Evolutionary conservation across 1,140 invertebrate species (phyloP).

Genomic region (Diorhabda sublineata): DNA sequence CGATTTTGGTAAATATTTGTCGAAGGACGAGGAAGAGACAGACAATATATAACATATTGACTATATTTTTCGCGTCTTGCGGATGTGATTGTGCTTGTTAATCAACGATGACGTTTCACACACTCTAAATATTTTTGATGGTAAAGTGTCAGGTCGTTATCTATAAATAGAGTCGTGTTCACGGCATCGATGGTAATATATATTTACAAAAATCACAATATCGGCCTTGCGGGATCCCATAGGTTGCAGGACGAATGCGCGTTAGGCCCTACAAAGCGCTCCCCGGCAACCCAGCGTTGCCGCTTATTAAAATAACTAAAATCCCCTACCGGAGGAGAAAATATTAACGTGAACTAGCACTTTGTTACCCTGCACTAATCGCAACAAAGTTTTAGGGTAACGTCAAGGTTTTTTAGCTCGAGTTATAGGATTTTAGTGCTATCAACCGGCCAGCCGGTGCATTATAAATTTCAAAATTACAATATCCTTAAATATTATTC

Average conservation of each 20-base stretch:
- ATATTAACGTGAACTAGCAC: slow-evolving; percentile 4
- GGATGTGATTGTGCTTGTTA: slow-evolving; percentile 38
- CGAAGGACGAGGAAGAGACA: background rate
- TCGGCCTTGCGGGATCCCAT: slow-evolving; percentile 11
- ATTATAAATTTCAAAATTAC: slow-evolving; percentile 1
- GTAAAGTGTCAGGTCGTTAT: slow-evolving; percentile 47
- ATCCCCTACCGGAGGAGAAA: background rate
- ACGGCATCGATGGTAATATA: slow-evolving; percentile 26
- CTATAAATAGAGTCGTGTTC: slow-evolving; percentile 28
- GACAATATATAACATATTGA: slow-evolving; percentile 20
- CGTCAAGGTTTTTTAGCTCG: slow-evolving; percentile 1
- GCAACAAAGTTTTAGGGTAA: slow-evolving; percentile 16
- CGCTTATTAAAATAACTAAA: slow-evolving; percentile 6
- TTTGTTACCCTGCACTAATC: slow-evolving; percentile 23
- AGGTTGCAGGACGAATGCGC: slow-evolving; percentile 14
- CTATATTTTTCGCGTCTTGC: slow-evolving; percentile 23
- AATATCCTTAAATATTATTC: background rate
- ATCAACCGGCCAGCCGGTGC: slow-evolving; percentile 14
- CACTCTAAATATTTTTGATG: slow-evolving; percentile 24
- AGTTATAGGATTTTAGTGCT: background rate
- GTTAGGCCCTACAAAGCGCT: slow-evolving; percentile 32
- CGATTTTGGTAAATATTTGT: too few species aligned
- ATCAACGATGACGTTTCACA: slow-evolving; percentile 23
- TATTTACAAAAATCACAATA: slow-evolving; percentile 43
- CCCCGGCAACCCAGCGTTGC: slow-evolving; percentile 12